Percentiles rank a stretch among this genome's conserved stretches.
Evolutionary conservation across 2,797 vertebrate species (phyloP).

Genomic region (Chaunax sp.): DNA sequence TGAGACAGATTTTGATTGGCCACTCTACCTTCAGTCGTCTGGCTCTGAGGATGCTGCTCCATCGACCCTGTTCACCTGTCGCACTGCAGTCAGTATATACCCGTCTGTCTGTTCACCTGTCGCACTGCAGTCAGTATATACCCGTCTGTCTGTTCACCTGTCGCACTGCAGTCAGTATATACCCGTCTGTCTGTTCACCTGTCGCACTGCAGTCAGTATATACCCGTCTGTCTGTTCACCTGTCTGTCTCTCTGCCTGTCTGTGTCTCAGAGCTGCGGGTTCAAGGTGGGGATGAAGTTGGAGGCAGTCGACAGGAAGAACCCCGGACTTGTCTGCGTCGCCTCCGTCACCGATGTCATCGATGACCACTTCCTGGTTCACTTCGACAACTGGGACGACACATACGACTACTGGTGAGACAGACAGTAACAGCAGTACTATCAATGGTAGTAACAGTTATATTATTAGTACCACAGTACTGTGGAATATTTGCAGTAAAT

Average conservation of each 20-base stretch:
- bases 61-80: conserved; percentile 85
- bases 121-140: conserved; percentile 49
- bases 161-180: neutral
- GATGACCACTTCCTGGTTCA: conserved; percentile 87
- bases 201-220: too few relatives aligned
- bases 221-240: conserved; percentile 62
- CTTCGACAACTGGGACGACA: conserved; percentile 94
- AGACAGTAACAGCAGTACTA: neutral
- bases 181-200: conserved; percentile 79
- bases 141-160: conserved; percentile 2
- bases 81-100: conserved; percentile 69
- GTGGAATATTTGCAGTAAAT: neutral
- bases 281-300: conserved; percentile 89
- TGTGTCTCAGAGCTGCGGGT: conserved; percentile 60
- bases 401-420: conserved; percentile 90
- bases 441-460: neutral
- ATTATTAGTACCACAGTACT: neutral
- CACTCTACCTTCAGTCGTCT: conserved; percentile 86
- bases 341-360: conserved; percentile 82
- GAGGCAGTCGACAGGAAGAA: conserved; percentile 93
- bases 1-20: conserved; percentile 90
- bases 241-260: conserved; percentile 12
- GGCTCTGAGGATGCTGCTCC: conserved; percentile 88
- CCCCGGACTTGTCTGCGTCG: conserved; percentile 88
- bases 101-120: conserved; percentile 2